Percentiles rank a stretch among this genome's conserved stretches.
These are phyloP conservation scores for Lithophane leautieri DNA, from an alignment of 2,888 invertebrate genomes.

Conservation along the genomic window DNA sequence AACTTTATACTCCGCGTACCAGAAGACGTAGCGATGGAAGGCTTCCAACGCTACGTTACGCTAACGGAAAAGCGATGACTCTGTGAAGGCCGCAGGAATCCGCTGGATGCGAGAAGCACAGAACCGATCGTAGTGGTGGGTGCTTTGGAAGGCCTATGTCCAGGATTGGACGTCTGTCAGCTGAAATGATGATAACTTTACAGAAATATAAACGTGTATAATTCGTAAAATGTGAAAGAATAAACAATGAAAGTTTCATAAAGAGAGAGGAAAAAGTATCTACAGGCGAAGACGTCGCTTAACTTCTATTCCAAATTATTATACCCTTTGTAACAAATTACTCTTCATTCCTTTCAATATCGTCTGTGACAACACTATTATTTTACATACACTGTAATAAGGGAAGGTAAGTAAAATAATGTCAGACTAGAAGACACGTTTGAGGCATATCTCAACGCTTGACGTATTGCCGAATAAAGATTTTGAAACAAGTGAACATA, in stretches of 20 bases:
- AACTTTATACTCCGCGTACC: no score
- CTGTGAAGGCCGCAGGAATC: no score
- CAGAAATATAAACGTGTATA: neutral
- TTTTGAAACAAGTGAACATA: neutral
- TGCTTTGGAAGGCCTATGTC: no score
- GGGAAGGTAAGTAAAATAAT: neutral
- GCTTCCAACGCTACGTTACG: no score
- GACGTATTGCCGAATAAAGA: neutral
- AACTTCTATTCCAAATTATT: constrained; percentile 1
- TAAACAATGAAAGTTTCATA: neutral
- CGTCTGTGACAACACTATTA: constrained; percentile 7
- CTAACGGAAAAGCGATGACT: no score
- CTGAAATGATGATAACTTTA: no score
- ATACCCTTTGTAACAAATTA: constrained; percentile 10
- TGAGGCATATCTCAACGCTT: neutral
- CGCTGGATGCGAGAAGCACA: no score
- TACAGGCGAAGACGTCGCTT: neutral
- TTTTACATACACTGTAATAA: constrained; percentile 13
- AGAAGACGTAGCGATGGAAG: no score
- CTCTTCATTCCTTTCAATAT: neutral
- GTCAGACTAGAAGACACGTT: neutral
- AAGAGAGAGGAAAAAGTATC: neutral
- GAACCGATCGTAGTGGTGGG: no score
- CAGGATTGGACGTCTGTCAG: no score
- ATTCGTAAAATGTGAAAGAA: neutral